Conservation (phyloP, 2,113 vertebrate genomes). For the Ia io region DNA sequence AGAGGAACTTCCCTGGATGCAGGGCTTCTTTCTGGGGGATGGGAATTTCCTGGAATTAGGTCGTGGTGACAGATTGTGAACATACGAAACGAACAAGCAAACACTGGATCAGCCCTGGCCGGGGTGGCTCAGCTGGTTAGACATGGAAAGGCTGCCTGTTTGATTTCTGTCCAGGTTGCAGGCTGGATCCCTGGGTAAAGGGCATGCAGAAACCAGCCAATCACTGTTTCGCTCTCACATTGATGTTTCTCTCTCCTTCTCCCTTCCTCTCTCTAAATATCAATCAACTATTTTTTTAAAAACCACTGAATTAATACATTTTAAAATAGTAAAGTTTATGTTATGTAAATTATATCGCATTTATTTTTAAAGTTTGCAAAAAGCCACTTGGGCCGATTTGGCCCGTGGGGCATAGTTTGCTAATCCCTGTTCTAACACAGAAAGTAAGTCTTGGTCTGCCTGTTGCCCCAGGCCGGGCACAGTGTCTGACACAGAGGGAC, state of each 20-base stretch:
- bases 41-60: not conserved
- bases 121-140: no score
- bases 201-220: no score
- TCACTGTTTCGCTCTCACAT: no score
- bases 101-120: not conserved
- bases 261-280: no score
- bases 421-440: not conserved
- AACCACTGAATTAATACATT: not conserved
- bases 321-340: not conserved
- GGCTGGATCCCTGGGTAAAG: no score
- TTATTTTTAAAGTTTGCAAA: not conserved
- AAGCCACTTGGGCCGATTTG: not conserved
- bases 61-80: not conserved
- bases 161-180: no score
- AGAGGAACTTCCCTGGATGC: not conserved
- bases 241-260: no score
- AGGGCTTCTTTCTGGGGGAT: not conserved
- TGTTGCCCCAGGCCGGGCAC: not conserved
- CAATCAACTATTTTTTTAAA: not conserved
- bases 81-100: no score
- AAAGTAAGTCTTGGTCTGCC: not conserved
- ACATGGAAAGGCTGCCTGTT: no score
- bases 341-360: not conserved
- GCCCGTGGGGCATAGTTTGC: not conserved
- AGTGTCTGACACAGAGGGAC: not conserved